Evolutionary conservation across 2,113 vertebrate species (phyloP).

Genomic region (Edolisoma coerulescens): DNA sequence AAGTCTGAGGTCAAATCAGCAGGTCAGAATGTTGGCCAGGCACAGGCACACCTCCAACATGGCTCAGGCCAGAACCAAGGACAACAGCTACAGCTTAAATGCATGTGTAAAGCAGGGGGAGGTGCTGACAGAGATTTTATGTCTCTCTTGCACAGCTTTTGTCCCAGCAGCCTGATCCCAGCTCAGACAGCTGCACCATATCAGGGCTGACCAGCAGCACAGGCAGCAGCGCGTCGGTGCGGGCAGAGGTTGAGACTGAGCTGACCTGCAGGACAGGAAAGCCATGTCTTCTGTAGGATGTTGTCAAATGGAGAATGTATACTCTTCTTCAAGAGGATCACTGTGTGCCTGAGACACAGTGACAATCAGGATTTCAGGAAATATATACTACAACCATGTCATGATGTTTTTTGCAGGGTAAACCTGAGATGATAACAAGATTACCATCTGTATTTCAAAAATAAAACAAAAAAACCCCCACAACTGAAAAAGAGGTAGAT

Average conservation of each 20-base stretch:
- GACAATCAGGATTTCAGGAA: background rate
- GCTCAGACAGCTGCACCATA: fast-evolving
- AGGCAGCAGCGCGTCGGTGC: background rate
- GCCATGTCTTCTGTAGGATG: background rate
- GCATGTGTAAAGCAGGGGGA: background rate
- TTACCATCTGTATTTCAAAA: background rate
- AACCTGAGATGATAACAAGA: background rate
- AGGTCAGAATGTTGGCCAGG: background rate
- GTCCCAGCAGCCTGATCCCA: background rate
- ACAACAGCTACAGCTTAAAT: background rate
- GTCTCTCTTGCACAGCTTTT: background rate
- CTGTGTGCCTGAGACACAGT: background rate
- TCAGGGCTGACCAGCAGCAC: background rate
- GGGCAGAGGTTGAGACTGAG: background rate
- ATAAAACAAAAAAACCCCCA: fast-evolving
- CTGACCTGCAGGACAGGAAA: background rate
- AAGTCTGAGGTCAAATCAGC: background rate
- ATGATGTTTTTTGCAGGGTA: background rate
- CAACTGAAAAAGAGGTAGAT: background rate
- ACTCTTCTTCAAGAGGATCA: background rate
- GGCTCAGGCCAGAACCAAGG: background rate
- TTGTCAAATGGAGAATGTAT: background rate
- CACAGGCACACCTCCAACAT: background rate
- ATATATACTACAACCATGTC: background rate
- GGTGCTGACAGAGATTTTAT: background rate